These are phyloP conservation scores for sheep (Ovis aries) DNA, from an alignment of 2,113 vertebrate species.

Conservation along the genomic window DNA sequence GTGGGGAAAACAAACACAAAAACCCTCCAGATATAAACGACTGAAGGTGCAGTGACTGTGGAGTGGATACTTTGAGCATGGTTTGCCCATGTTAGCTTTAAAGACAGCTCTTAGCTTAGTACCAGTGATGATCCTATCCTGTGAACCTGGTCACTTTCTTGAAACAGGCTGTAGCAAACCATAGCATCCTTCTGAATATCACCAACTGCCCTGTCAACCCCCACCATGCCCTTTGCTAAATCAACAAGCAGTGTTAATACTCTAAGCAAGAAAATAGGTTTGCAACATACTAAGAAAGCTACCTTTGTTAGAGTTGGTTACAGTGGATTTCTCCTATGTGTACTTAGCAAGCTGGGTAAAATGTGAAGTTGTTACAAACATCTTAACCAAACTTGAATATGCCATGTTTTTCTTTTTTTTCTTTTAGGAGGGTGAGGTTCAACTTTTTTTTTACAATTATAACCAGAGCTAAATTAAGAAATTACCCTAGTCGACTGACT, in stretches of 20 bases:
- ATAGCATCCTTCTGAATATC: neutral
- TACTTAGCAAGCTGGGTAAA: neutral
- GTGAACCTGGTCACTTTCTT: neutral
- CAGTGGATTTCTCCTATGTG: neutral
- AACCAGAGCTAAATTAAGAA: constrained; percentile 13
- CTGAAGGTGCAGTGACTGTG: neutral
- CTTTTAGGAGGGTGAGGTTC: neutral
- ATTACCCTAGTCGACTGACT: neutral
- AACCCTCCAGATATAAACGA: neutral
- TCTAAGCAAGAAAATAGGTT: neutral
- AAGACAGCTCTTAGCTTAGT: neutral
- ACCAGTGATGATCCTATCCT: neutral
- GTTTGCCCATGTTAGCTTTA: neutral
- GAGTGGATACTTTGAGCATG: neutral
- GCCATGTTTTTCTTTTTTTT: neutral
- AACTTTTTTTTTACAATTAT: neutral
- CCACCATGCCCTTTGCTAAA: neutral
- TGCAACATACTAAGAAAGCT: neutral
- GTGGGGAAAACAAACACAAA: neutral
- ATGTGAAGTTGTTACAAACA: neutral
- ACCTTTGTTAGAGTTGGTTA: neutral
- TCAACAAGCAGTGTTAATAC: neutral
- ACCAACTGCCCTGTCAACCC: neutral
- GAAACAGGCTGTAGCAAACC: neutral
- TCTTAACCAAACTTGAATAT: neutral